Conservation (phyloP, 2,113 vertebrate genomes). For the Catharus bicknelli region DNA sequence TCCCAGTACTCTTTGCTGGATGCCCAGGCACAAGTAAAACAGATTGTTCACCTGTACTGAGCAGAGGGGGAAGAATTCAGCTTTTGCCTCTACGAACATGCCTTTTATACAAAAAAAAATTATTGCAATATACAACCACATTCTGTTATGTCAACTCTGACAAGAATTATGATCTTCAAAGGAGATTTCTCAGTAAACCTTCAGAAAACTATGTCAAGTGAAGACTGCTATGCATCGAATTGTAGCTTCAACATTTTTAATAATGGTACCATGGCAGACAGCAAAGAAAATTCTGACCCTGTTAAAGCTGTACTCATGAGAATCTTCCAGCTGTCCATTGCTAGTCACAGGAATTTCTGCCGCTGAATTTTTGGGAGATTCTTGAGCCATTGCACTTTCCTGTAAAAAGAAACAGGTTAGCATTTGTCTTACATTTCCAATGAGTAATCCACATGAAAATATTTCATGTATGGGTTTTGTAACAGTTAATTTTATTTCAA, state of each 20-base stretch:
- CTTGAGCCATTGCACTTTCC: slow-evolving; percentile 87
- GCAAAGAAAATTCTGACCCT: slow-evolving; percentile 75
- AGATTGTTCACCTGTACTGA: rapidly evolving
- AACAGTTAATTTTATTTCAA: not conserved
- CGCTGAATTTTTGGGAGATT: slow-evolving; percentile 86
- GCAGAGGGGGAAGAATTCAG: rapidly evolving
- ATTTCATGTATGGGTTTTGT: not conserved
- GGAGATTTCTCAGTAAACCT: not conserved
- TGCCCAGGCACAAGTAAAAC: not conserved
- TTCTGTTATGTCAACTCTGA: not conserved
- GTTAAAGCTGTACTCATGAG: slow-evolving; percentile 80
- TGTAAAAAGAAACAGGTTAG: slow-evolving; percentile 51
- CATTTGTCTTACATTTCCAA: not conserved
- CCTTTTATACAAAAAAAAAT: not conserved
- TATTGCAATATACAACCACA: not conserved
- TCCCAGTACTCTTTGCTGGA: slow-evolving; percentile 59
- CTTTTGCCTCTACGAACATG: rapidly evolving
- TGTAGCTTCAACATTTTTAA: not conserved
- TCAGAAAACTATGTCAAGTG: not conserved
- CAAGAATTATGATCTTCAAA: not conserved
- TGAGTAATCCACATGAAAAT: not conserved
- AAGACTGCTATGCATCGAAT: not conserved
- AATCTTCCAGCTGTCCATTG: slow-evolving; percentile 89
- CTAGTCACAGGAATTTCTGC: slow-evolving; percentile 95
- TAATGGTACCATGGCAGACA: not conserved